These are phyloP conservation scores for Apus apus DNA, from an alignment of 2,113 vertebrate genomes.

Conservation along the genomic window DNA sequence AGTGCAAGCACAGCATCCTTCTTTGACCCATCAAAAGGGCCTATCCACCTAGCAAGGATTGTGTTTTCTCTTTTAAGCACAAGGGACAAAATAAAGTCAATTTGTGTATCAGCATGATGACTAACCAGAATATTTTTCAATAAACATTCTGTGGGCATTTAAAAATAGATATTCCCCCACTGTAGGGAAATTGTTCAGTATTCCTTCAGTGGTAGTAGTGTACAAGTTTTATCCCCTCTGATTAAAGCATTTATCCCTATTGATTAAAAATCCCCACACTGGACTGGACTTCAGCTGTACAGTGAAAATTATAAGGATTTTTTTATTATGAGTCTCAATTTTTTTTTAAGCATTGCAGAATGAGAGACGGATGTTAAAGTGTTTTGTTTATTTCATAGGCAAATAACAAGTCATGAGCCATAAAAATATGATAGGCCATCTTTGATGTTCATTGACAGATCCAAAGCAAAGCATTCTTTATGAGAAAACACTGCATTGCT, in stretches of 20 bases:
- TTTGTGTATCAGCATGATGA: neutral
- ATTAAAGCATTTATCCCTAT: neutral
- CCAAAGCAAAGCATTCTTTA: constrained; percentile 15
- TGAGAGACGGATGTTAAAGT: neutral
- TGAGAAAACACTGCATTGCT: constrained; percentile 27
- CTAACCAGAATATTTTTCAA: neutral
- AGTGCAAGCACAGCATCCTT: neutral
- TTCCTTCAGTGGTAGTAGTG: neutral
- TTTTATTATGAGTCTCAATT: neutral
- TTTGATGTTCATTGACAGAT: neutral
- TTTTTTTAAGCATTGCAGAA: neutral
- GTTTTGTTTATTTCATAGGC: constrained; percentile 2
- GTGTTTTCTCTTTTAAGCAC: neutral
- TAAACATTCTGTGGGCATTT: neutral
- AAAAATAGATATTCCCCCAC: neutral
- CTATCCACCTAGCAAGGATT: neutral
- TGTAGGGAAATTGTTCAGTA: neutral
- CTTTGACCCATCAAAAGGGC: neutral
- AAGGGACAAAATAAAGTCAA: neutral
- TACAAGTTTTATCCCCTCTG: neutral
- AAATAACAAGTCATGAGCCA: neutral
- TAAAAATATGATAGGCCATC: neutral
- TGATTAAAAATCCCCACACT: neutral
- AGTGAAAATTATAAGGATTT: neutral
- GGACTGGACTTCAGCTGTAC: neutral